These are phyloP conservation scores for Coccyzus lansbergi DNA, from an alignment of 2,797 vertebrate species.

Conservation along the genomic window DNA sequence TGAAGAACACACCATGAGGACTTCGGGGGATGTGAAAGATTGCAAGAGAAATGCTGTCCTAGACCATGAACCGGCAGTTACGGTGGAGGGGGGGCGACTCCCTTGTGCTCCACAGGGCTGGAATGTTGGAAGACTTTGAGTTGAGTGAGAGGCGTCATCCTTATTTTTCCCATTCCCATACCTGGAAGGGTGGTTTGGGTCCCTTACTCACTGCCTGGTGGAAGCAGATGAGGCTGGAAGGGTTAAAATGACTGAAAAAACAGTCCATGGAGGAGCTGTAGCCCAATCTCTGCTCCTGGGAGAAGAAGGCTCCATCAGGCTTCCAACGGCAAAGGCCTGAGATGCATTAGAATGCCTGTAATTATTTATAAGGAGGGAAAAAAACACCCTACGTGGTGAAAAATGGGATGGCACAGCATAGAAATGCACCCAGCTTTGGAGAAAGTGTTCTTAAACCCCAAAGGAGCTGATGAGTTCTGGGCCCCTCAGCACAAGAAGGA, in stretches of 20 bases:
- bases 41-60: neutral
- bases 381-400: neutral
- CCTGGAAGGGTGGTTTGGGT: neutral
- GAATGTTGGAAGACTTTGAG: neutral
- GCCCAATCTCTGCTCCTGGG: neutral
- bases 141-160: neutral
- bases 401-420: conserved; percentile 1
- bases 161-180: fast-evolving
- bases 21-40: neutral
- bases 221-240: neutral
- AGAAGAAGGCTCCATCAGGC: neutral
- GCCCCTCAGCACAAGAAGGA: too few species aligned
- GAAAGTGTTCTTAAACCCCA: neutral
- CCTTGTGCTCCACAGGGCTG: neutral
- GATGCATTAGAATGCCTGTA: conserved; percentile 68
- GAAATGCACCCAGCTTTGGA: neutral
- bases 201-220: fast-evolving
- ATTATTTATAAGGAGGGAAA: conserved; percentile 67
- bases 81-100: neutral
- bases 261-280: neutral
- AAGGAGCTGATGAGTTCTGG: too few species aligned
- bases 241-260: neutral
- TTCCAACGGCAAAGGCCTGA: conserved; percentile 57
- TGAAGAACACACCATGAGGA: neutral
- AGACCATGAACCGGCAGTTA: neutral